Conservation (phyloP, 2,797 vertebrate species). For the Kryptopterus vitreolus region DNA sequence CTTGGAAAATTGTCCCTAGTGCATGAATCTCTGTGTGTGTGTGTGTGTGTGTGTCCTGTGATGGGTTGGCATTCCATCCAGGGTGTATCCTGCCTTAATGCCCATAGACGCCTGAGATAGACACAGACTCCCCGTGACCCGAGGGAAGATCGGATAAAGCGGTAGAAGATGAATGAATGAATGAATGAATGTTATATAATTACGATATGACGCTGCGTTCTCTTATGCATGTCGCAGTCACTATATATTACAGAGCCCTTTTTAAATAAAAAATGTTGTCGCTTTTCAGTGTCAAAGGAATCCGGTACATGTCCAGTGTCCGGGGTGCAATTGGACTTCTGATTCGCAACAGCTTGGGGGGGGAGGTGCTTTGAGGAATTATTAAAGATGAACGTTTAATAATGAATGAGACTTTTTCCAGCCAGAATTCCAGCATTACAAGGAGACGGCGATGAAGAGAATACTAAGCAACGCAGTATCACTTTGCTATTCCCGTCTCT, state of each 20-base stretch:
- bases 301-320: slow-evolving; percentile 13
- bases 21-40: no score
- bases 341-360: slow-evolving; percentile 37
- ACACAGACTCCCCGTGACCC: no score
- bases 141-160: no score
- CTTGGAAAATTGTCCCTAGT: no score
- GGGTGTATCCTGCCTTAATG: no score
- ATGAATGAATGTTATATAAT: background rate
- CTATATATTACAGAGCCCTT: slow-evolving; percentile 4
- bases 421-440: slow-evolving; percentile 65
- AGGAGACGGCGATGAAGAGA: slow-evolving; percentile 65
- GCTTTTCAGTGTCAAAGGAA: background rate
- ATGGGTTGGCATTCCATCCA: no score
- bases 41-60: no score
- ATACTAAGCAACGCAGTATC: slow-evolving; percentile 66
- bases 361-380: slow-evolving; percentile 60
- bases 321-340: slow-evolving; percentile 44
- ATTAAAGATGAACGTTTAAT: slow-evolving; percentile 67
- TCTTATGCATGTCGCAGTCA: slow-evolving; percentile 3
- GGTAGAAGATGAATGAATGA: no score
- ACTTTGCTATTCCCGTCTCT: background rate
- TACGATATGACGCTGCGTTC: background rate
- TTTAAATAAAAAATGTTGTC: no score
- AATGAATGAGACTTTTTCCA: slow-evolving; percentile 73
- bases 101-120: no score